Conservation (phyloP, 2,113 vertebrate species). For the Astatotilapia flaviijosephi region DNA sequence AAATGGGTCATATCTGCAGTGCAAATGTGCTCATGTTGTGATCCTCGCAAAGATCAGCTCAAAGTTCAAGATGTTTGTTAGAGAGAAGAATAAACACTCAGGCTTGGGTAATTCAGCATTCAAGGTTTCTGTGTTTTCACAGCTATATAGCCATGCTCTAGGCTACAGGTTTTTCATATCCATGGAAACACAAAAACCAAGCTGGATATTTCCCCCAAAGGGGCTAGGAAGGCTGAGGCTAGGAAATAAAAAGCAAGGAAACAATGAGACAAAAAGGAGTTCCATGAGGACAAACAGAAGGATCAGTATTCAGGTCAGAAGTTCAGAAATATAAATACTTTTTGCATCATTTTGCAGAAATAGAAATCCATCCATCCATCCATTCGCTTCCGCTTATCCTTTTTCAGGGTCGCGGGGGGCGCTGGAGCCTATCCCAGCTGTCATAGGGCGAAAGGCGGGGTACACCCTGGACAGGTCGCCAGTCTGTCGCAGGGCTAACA, state of each 20-base stretch:
- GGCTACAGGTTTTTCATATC: not conserved
- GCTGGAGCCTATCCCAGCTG: too few species aligned
- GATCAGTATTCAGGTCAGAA: not conserved
- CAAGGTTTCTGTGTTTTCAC: not conserved
- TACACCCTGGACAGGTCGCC: too few species aligned
- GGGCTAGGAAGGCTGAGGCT: not conserved
- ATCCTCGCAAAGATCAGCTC: not conserved
- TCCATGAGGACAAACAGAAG: not conserved
- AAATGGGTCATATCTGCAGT: not conserved
- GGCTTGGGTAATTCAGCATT: not conserved
- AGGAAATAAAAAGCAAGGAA: not conserved
- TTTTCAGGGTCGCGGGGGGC: too few species aligned
- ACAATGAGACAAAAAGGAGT: not conserved
- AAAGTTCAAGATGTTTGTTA: not conserved
- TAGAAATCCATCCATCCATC: too few species aligned
- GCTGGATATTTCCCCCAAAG: not conserved
- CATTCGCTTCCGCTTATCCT: too few species aligned
- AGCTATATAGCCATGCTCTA: not conserved
- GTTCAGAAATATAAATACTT: not conserved
- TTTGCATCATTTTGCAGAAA: not conserved
- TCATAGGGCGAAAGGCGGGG: too few species aligned
- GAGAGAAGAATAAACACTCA: not conserved
- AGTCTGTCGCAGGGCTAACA: too few species aligned
- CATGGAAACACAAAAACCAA: not conserved
- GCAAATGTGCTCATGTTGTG: not conserved